Evolutionary conservation across 1,140 invertebrate genomes (phyloP), one percentile per base, ranked within the genome.

Genomic region (Conus betulinus): DNA sequence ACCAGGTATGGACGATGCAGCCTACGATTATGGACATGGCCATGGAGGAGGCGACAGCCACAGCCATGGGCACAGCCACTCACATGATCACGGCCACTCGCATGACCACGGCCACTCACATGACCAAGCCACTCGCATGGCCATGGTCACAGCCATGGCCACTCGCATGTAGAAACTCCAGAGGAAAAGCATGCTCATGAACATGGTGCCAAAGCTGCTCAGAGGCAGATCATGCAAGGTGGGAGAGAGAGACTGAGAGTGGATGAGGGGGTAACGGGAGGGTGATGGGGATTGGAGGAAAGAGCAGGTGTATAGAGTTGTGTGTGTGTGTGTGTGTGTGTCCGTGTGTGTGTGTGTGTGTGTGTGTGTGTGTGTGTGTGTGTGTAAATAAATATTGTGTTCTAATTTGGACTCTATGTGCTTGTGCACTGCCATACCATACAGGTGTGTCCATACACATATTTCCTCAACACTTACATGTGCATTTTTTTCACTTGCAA

Each of bases 161-260:
- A 94, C 88, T 39, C 60, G 27, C 85, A 86, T 23, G 23, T 10
- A 25, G 57, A 78, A n/a, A 25, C 67, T 87, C 96, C 96, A 90
- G 96, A 95, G 78, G 96, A 97, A 90, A 93, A 96, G 91, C 96
- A 96, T 91, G 96, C 95, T 74, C 96, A 97, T 90, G 94, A 96
- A 91, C 93, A 55, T 94, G 95, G 95, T 96, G 97, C 89, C 84
- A 88, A 91, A 88, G 90, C 90, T 39, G 90, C 94, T 52, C 93
- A 94, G 86, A 94, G 92, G 88, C 95, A 96, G 89, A 96, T 96
- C 63, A 95, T 96, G 95, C 94, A 96, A 90, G 95, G 95, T 95
- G 90, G 88, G 90, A 71, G 11, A 23, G 17, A 52, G 17, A 25
- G 25, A 51, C 23, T 76, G 20, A 23, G n/a, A 20, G 71, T 20